These are phyloP conservation scores for Excalfactoria chinensis DNA, from an alignment of 2,113 vertebrate genomes.

Conservation along the genomic window DNA sequence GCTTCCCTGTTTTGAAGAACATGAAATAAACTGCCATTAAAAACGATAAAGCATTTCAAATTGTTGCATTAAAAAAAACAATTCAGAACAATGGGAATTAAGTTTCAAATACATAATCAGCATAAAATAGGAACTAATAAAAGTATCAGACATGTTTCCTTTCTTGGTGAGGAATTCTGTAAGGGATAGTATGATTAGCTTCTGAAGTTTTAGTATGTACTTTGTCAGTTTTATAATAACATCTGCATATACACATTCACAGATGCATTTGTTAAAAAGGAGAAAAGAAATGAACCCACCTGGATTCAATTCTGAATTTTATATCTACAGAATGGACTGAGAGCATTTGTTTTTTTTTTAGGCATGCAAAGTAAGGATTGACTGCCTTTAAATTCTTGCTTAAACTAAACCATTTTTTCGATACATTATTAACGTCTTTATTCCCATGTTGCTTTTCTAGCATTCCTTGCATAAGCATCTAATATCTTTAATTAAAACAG, in stretches of 20 bases:
- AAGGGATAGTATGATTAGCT: slow-evolving; percentile 4
- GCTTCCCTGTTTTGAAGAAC: not conserved
- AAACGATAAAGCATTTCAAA: not conserved
- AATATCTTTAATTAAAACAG: not conserved
- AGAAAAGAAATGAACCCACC: not conserved
- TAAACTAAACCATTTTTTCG: not conserved
- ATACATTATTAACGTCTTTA: not conserved
- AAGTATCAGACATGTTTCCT: not conserved
- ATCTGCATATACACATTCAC: not conserved
- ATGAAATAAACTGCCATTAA: not conserved
- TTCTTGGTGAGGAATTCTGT: slow-evolving; percentile 11
- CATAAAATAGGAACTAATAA: not conserved
- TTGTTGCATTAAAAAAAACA: not conserved
- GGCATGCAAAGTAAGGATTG: not conserved
- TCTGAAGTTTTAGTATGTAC: slow-evolving; percentile 17
- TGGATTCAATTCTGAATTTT: not conserved
- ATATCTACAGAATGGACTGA: not conserved
- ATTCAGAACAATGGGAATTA: not conserved
- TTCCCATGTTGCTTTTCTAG: not conserved
- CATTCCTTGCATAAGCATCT: not conserved
- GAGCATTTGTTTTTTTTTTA: not conserved
- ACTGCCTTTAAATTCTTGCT: not conserved
- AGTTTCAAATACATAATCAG: not conserved
- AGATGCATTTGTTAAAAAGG: not conserved
- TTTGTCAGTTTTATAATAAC: slow-evolving; percentile 19